Evolutionary conservation across 92 coral and sea anemone genomes (phyloP).

Genomic region (Zoanthus solanderi): DNA sequence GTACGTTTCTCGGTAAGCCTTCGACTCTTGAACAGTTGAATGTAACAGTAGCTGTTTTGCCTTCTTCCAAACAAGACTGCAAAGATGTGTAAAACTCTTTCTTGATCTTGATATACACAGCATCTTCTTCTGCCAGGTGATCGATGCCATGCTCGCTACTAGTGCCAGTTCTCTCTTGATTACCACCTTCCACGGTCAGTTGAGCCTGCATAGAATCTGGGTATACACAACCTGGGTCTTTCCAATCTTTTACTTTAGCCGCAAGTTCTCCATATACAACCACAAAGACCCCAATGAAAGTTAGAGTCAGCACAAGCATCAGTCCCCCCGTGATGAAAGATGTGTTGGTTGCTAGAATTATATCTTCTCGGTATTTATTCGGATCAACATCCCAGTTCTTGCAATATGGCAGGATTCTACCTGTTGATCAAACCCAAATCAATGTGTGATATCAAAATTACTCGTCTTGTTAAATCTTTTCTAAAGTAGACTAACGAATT

Average conservation of each 20-base stretch:
- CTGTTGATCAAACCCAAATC: background rate
- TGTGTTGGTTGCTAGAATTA: background rate
- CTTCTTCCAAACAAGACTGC: conserved; percentile 37
- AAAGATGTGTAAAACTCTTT: conserved; percentile 23
- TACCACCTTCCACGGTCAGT: conserved; percentile 27
- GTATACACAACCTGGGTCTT: background rate
- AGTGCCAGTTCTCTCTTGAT: conserved; percentile 3
- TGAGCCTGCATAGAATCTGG: conserved; percentile 17
- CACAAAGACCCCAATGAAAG: background rate
- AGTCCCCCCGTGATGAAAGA: conserved; percentile 31
- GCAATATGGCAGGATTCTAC: background rate
- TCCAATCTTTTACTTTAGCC: conserved; percentile 3
- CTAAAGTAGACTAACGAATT: too few relatives aligned
- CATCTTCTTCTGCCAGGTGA: background rate
- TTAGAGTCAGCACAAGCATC: conserved; percentile 23
- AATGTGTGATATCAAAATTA: too few relatives aligned
- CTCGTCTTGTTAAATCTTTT: too few relatives aligned
- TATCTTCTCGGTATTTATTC: background rate
- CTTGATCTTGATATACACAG: conserved; percentile 1
- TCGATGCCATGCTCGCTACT: conserved; percentile 25
- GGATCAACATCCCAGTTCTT: conserved; percentile 3
- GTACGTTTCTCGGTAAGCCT: background rate
- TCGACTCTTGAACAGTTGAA: conserved; percentile 3
- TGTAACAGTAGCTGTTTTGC: conserved; percentile 22
- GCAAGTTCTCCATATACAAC: conserved; percentile 30